Base-by-base conservation (phyloP, 1,140 invertebrate species). In the Myzus persicae region DNA sequence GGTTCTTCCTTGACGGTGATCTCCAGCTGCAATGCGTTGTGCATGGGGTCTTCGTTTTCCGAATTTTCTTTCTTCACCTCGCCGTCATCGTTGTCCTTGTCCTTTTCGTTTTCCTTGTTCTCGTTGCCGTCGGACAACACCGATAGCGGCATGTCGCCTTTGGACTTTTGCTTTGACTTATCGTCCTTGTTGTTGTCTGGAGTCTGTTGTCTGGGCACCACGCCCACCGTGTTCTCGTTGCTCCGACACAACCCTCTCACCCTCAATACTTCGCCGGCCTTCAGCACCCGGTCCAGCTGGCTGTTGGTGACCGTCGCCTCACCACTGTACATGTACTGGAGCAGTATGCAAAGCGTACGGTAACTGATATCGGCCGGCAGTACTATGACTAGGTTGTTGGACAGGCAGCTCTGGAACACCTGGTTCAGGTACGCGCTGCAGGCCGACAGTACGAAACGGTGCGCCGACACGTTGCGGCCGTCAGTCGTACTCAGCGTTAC, bases 311-410 rank as follows among this genome's bases (percentile, higher is more conserved):
- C 97, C 38, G 97, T 98, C 46, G 97, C 97, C 95, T 98, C 97
- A 6, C 97, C 97, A 76, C 96, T 97, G 95, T 98, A 98, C 97
- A 98, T 98, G 94, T 98, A 98, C 94, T 98, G 97, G n/a, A 98
- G 96, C 2, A 98, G 95, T 91, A 97, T 97, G 95, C 97, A 97
- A 93, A 98, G 95, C 5, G 97, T 97, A 93, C 97, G 96, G 93
- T 97, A 97, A 38, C 96, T 97, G 90, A 98, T 97, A 94, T 98
- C 97, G 0, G 97, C 97, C 14, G 98, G 97, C 82, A 99, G 95
- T 44, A 99, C 97, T 82, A 97, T 96, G 93, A 97, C 96, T 31
- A 98, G 95, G 93, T 95, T 95, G 95, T 94, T 95, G 95, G 96
- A 95, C 96, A 95, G 95, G 94, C 96, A 96, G 94, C 94, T 95